phyloP scores from a whole-genome alignment of 2,797 vertebrate genomes.

The Natrix natrix region DNA sequence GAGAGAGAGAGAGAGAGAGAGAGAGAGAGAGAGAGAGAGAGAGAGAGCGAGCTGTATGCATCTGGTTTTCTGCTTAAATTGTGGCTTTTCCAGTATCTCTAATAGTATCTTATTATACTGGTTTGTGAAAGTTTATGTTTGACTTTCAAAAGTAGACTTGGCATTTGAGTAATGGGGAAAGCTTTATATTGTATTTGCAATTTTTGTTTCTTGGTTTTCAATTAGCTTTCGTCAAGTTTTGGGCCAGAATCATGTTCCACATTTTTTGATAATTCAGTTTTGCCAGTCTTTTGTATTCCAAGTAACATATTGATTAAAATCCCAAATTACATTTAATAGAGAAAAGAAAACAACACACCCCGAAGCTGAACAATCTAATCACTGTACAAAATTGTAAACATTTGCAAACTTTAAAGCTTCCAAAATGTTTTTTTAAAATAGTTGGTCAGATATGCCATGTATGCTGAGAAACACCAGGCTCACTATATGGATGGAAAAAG shows the following conservation, averaged over 20 bases:
- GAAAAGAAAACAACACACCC: neutral
- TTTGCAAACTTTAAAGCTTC: neutral
- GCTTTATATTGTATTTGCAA: neutral
- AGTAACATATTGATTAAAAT: neutral
- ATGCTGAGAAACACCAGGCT: neutral
- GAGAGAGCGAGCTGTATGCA: neutral
- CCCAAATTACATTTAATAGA: neutral
- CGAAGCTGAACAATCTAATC: neutral
- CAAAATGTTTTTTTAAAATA: neutral
- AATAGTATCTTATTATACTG: neutral
- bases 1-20: no score
- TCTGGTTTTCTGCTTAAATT: neutral
- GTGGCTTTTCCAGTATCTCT: neutral
- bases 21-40: neutral
- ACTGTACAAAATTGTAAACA: neutral
- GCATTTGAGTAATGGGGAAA: neutral
- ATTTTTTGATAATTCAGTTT: neutral
- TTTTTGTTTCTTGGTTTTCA: neutral
- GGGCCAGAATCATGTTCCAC: neutral
- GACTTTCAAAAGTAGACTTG: neutral
- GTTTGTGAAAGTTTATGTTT: neutral
- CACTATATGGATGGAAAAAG: neutral
- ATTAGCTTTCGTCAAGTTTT: neutral
- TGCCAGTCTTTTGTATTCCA: neutral
- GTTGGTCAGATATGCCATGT: neutral